phyloP scores from a whole-genome alignment of 2,888 invertebrate species.

The Nomada fucata region DNA sequence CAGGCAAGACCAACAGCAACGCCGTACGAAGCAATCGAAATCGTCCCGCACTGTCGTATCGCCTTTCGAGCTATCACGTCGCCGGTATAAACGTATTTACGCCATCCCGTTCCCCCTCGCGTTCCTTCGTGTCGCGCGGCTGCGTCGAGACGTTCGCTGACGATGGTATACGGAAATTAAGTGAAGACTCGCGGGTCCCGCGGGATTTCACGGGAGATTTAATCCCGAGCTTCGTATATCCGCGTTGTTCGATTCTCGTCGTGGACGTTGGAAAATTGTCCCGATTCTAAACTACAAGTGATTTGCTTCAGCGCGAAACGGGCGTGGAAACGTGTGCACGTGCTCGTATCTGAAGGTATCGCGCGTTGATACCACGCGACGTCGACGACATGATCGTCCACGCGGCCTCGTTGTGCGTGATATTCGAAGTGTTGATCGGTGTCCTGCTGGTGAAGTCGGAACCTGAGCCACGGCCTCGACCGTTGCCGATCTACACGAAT shows the following conservation, averaged over 20 bases:
- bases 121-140: constrained; percentile 4
- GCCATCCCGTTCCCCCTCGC: background rate
- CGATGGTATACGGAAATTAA: constrained; percentile 40
- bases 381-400: constrained; percentile 75
- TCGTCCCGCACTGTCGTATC: constrained; percentile 21
- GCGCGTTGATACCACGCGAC: background rate
- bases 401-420: constrained; percentile 73
- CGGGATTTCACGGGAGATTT: constrained; percentile 21
- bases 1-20: constrained; percentile 51
- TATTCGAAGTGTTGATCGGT: constrained; percentile 72
- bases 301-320: background rate
- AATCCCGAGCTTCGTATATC: constrained; percentile 6
- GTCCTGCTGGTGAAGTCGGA: constrained; percentile 70
- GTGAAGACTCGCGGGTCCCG: constrained; percentile 28
- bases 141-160: constrained; percentile 28
- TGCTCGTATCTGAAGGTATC: no score
- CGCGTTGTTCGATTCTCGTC: background rate
- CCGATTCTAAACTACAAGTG: background rate
- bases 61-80: constrained; percentile 3
- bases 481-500: constrained; percentile 88
- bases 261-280: constrained; percentile 13
- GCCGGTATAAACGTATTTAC: background rate
- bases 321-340: background rate
- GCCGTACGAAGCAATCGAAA: constrained; percentile 17
- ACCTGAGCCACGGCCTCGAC: constrained; percentile 71